A percentile compares a stretch with the other conserved stretches of the same genome.
Conservation (phyloP, 2,113 vertebrate genomes). For the Chaenocephalus aceratus region DNA sequence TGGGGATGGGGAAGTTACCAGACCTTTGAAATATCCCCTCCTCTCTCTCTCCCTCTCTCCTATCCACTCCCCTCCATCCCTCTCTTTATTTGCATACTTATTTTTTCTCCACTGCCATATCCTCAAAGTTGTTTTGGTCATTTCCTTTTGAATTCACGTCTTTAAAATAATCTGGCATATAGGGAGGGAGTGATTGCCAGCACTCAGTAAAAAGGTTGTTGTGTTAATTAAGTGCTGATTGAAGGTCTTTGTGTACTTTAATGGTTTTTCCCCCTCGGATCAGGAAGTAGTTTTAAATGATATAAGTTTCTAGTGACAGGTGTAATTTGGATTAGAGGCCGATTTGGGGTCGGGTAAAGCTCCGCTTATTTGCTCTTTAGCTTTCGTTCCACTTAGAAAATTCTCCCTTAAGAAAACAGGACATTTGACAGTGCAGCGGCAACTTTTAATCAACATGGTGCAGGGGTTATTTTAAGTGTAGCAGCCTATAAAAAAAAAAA, state of each 20-base stretch:
- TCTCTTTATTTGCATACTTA: constrained; percentile 64
- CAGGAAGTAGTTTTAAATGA: constrained; percentile 85
- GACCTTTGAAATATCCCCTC: neutral
- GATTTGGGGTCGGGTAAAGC: constrained; percentile 61
- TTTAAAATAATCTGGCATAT: constrained; percentile 83
- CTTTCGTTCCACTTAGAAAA: constrained; percentile 63
- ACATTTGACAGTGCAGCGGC: constrained; percentile 38
- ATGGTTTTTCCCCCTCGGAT: constrained; percentile 82
- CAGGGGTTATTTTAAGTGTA: constrained; percentile 57
- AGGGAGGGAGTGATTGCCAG: constrained; percentile 62
- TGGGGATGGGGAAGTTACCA: constrained; percentile 48
- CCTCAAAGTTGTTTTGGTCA: constrained; percentile 71
- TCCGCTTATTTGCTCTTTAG: constrained; percentile 69
- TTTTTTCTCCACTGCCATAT: constrained; percentile 59
- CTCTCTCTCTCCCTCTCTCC: neutral
- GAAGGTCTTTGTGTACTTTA: constrained; percentile 76
- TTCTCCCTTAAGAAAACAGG: constrained; percentile 58
- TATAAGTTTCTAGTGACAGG: constrained; percentile 86
- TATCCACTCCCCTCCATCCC: neutral
- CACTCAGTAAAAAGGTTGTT: constrained; percentile 70
- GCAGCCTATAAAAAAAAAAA: constrained; percentile 33
- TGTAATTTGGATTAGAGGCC: constrained; percentile 88
- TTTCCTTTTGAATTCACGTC: constrained; percentile 74
- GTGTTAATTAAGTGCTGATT: constrained; percentile 85
- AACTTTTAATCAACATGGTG: constrained; percentile 63